Base-by-base conservation (phyloP, 1,140 invertebrate species). In the Pygmarrhopalites habei region DNA sequence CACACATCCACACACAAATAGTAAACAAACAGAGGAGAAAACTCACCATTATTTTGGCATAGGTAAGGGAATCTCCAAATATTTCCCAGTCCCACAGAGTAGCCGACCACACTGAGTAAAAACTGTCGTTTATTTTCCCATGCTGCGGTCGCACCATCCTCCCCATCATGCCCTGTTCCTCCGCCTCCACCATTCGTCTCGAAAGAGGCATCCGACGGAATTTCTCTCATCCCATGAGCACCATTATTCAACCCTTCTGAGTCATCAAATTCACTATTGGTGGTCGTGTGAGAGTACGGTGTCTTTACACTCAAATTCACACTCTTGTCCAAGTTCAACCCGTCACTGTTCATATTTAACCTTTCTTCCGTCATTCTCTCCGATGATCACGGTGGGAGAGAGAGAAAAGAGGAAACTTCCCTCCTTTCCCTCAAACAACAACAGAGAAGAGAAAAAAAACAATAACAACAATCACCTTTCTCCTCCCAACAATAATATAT, bases 31-130 rank as follows among this genome's bases (percentile, higher is more conserved):
- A 47, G 7, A 47, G 23, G 44, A 25, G 44, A 47, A 47, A 19
- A n/a, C 77, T 92, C 92, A 49, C 92, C 92, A 77, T 96, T 95
- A 75, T 92, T 88, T 78, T 95, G 92, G 73, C 90, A 93, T 58
- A 95, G 78, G 74, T 94, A 95, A 12, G 92, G 92, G 80, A 96
- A 97, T 72, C 92, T 82, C 93, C 92, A 95, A 47, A 95, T 92
- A 74, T 94, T 94, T 29, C 66, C 92, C 23, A 95, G 81, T 0
- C 90, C 90, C 5, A 94, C 89, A 41, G 89, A 90, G 76, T 91
- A 92, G 1, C 90, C 89, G 53, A 93, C 90, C 75, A 92, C 90
- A 66, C 87, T 89, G 65, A 95, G 81, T 77, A 93, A 89, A 75
- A 92, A 95, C 76, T 94, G 90, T 78, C 90, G 82, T 74, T 93